Conservation (phyloP, 2,113 vertebrate species). For the Irena cyanogastra region DNA sequence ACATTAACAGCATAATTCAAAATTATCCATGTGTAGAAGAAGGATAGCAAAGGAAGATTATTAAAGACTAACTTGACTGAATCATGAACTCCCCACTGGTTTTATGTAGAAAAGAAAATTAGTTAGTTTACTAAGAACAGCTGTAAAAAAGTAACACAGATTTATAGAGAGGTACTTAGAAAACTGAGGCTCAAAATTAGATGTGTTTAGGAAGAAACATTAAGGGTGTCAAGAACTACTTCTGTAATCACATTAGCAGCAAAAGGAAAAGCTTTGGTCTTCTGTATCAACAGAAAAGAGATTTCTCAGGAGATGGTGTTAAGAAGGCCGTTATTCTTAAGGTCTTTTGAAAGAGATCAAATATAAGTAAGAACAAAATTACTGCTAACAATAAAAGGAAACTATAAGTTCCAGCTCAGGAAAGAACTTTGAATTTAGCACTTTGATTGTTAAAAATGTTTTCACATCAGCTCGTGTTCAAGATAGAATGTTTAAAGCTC, state of each 20-base stretch:
- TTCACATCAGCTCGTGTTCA: neutral
- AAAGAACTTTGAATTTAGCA: neutral
- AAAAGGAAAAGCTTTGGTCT: neutral
- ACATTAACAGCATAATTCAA: neutral
- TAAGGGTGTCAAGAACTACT: neutral
- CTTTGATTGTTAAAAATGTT: neutral
- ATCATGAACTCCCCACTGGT: neutral
- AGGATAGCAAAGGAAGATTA: neutral
- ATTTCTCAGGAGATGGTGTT: neutral
- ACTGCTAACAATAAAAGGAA: neutral
- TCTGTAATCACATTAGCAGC: neutral
- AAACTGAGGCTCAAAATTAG: neutral
- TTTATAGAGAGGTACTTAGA: neutral
- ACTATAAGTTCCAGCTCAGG: fast-evolving
- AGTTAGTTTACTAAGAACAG: neutral
- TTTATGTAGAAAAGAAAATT: neutral
- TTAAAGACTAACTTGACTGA: neutral
- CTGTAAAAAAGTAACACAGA: neutral
- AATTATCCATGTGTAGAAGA: neutral
- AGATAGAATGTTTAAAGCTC: neutral
- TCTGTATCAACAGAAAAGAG: neutral
- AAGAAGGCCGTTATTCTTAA: neutral
- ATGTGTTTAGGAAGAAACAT: neutral
- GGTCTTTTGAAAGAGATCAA: neutral
- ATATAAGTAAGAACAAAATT: neutral